Base-by-base conservation (phyloP, 2,797 vertebrate genomes). In the Aplochiton taeniatus region DNA sequence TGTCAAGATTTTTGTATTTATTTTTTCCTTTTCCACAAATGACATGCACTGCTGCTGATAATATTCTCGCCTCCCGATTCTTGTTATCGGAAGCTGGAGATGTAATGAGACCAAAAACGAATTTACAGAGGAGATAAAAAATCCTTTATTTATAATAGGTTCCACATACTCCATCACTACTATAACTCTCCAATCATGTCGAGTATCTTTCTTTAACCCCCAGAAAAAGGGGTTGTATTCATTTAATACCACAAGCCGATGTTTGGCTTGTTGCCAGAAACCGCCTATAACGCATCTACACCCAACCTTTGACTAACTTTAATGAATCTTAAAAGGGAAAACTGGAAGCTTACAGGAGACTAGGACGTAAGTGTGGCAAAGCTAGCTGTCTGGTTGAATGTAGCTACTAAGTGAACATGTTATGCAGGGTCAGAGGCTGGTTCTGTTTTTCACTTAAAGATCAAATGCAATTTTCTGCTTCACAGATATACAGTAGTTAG, bases 401-500 rank as follows among this genome's bases (percentile, higher is more conserved):
- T 18, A 11, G 57, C 57, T 45, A 11, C 46, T 45, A n/a, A 58
- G 16, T 45, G 45, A 45, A 58, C 57, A 46, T 19, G 57, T 58
- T 58, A 45, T 45, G 42, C 42, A 11, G 42, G 43, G 31, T 58
- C 42, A 58, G 57, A 46, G 9, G 16, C n/a, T 12, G 9, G 10
- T 16, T 17, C 20, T 3, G 17, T 13, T 58, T 58, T 18, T 18
- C 46, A 42, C 7, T 46, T 58, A 17, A 45, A 58, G 42, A 58
- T 46, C 44, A 18, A 58, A 58, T 17, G 16, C 57, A 58, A 58
- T 58, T 18, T 58, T 45, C 42, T 46, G 57, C 57, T 58, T 45
- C n/a, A 45, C 57, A 18, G 44, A 58, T 18, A 31, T 31, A 31
- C 31, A 31, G 11, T 11, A 44, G 45, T 58, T 17, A 17, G 42